Base-by-base conservation (phyloP, 2,888 invertebrate species). In the Epiblema foenella region DNA sequence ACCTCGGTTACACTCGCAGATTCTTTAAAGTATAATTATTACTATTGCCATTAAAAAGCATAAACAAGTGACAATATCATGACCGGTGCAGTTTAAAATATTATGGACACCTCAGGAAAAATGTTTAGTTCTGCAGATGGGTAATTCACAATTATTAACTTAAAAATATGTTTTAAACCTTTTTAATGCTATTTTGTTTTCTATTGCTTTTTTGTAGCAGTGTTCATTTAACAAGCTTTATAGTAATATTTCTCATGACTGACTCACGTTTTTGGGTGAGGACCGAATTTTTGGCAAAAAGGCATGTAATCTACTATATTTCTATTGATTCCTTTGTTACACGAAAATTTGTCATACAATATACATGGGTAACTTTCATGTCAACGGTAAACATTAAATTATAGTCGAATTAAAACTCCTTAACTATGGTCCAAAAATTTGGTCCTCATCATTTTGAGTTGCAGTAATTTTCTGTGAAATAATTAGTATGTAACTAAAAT, bases 51-150 rank as follows among this genome's bases (percentile, higher is more conserved):
- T 54, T 54, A 54, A 65, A 33, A 4, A 59, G 37, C 17, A 54
- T 59, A 65, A 70, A 59, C 17, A 64, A 46, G 65, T 46, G 52
- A 52, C 39, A 11, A 33, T 11, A 52, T 51, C 20, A 64, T 70
- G 65, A 52, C 58, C 42, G 49, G 65, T 70, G 52, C 20, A 52
- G 58, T 59, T 70, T 65, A 70, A 59, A 39, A 70, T 42, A 37
- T 9, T 52, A 70, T 65, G 59, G 69, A 52, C 42, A 59, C 17
- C 52, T 33, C 46, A 33, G n/a, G 56, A 59, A 39, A 54, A 70
- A 57, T 65, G 33, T 59, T n/a, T 42, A 42, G 15, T 42, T 11
- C 58, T 33, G 52, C 59, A 42, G 29, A 65, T 15, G 65, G 69
- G 69, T 70, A 70, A 52, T 37, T 24, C 2, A 24, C n/a, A n/a